Evolutionary conservation across 1,140 invertebrate species (phyloP), one percentile per base, ranked within the genome.

Genomic region (Magallana gigas): DNA sequence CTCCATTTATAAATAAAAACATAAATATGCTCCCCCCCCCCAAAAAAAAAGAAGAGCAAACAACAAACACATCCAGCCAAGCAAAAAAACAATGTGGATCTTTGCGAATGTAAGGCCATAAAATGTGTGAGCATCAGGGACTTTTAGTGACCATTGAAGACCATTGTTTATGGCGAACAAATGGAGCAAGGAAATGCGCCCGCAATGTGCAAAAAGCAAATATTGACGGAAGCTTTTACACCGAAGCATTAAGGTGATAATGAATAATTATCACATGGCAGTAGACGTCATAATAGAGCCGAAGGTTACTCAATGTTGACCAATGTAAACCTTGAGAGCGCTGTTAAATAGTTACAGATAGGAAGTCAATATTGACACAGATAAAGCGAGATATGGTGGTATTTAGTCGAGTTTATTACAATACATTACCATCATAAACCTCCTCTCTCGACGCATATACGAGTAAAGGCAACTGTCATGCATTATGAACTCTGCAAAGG

Each of bases 321-420:
- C 68, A 76, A 76, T 76, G 8, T 29, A 76, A 76, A 71, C 18
- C n/a, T 23, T 9, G 68, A 29, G 68, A 23, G 23, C 23, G 23
- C 8, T 71, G 18, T 71, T 29, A 71, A 71, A 29, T 62, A 14
- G 68, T 23, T 23, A 23, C 68, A 4, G 68, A 71, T 71, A 36
- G 68, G 36, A 36, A 29, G 68, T 71, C 68, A 71, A 71, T 71
- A 71, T 71, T 71, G n/a, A 71, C 68, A 29, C 7, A 71, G 68
- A 71, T 29, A 71, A 29, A 71, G 23, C 68, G 36, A 29, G 68
- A 71, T 71, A 71, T 23, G 68, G 68, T 71, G 68, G 68, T 23
- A 29, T 71, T 71, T 71, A 71, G 68, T 71, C 68, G 23, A 71
- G 68, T 71, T 71, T 71, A 71, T 71, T 71, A 71, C 68, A 23